phyloP scores from a whole-genome alignment of 2,888 invertebrate genomes.

The Conops quadrifasciatus region DNA sequence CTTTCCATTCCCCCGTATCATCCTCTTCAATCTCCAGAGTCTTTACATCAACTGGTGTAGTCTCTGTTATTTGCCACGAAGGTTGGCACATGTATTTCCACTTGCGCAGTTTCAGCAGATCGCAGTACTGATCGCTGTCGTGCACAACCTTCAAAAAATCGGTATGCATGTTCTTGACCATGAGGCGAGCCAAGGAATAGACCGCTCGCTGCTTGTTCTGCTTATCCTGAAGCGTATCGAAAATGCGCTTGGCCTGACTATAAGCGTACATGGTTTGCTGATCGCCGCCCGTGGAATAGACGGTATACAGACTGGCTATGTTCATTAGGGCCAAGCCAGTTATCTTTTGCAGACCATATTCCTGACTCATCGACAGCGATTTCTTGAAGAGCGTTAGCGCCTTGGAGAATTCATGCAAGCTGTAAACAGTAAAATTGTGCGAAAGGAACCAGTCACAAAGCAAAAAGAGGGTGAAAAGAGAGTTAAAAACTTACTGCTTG shows the following conservation, averaged over 20 bases:
- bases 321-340: background rate
- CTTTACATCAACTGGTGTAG: background rate
- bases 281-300: background rate
- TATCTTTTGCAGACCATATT: background rate
- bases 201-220: background rate
- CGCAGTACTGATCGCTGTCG: background rate
- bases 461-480: background rate
- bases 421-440: background rate
- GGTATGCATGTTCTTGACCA: background rate
- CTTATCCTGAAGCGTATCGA: background rate
- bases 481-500: conserved; percentile 5
- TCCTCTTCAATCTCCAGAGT: background rate
- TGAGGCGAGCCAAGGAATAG: conserved; percentile 2
- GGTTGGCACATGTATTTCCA: conserved; percentile 18
- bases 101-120: background rate
- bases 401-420: background rate
- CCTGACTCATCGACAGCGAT: conserved; percentile 1
- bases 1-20: background rate
- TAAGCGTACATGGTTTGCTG: background rate
- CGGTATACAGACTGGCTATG: background rate
- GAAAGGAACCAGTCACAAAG: too few species aligned
- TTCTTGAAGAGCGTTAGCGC: background rate
- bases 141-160: background rate
- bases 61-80: background rate
- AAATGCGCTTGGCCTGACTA: conserved; percentile 3